Percentiles rank a stretch among this genome's conserved stretches.
Conservation (phyloP, 2,797 vertebrate genomes). For the Argyrosomus regius region DNA sequence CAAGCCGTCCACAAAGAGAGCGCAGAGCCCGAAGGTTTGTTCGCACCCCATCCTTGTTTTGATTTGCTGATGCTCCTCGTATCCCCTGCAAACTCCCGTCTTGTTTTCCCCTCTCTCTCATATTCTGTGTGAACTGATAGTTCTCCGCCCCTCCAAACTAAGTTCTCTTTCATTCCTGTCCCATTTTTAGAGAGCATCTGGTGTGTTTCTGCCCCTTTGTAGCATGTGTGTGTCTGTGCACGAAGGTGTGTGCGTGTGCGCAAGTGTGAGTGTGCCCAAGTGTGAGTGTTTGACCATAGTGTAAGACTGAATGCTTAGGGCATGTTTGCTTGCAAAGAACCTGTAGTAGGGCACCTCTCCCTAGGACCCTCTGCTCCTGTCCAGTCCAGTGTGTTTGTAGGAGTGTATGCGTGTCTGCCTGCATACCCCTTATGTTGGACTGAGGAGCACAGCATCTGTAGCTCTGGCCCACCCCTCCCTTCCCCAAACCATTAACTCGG, state of each 20-base stretch:
- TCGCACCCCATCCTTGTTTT: conserved; percentile 88
- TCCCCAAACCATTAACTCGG: conserved; percentile 76
- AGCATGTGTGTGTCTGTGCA: conserved; percentile 59
- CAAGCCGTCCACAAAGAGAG: conserved; percentile 98
- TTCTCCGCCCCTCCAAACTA: conserved; percentile 55
- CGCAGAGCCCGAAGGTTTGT: conserved; percentile 99
- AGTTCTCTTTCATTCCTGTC: conserved; percentile 71
- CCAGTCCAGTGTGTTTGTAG: conserved; percentile 44
- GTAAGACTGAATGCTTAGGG: conserved; percentile 45
- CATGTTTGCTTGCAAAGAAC: conserved; percentile 52
- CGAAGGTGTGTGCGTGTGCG: neutral
- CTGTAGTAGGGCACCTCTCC: conserved; percentile 42
- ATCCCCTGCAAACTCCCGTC: conserved; percentile 43
- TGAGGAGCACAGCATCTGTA: conserved; percentile 73
- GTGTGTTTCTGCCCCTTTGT: conserved; percentile 66
- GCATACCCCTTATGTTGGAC: conserved; percentile 51
- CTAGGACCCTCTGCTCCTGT: conserved; percentile 24
- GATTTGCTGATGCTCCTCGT: conserved; percentile 72
- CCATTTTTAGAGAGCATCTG: conserved; percentile 73
- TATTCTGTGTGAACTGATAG: conserved; percentile 70
- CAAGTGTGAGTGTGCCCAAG: neutral
- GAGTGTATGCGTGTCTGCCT: conserved; percentile 47
- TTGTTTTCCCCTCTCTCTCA: conserved; percentile 47
- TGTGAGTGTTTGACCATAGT: conserved; percentile 55
- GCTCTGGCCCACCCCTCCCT: conserved; percentile 53